Conservation (phyloP, 2,888 invertebrate genomes). For the Caenorhabditis uteleia region DNA sequence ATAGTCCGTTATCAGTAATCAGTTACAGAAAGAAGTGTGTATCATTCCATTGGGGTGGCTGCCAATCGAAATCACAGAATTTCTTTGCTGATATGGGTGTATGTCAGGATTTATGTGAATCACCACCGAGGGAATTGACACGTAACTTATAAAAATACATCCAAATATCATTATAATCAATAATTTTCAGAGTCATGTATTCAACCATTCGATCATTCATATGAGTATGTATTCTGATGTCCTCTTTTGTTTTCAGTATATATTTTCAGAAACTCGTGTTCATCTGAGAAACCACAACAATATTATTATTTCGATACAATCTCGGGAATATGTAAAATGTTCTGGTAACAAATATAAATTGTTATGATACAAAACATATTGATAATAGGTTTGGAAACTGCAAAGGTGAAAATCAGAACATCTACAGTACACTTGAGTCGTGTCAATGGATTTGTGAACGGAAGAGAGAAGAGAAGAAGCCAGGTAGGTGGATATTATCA, state of each 20-base stretch:
- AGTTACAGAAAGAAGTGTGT: conserved; percentile 49
- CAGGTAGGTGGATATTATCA: too few species aligned
- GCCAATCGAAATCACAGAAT: conserved; percentile 54
- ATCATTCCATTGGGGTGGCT: conserved; percentile 64
- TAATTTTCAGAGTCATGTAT: conserved; percentile 54
- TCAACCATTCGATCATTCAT: conserved; percentile 54
- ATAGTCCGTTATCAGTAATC: not conserved
- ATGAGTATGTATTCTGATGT: conserved; percentile 2
- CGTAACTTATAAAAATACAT: too few species aligned
- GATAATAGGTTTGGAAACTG: conserved; percentile 60
- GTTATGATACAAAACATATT: conserved; percentile 8
- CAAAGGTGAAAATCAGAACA: conserved; percentile 59
- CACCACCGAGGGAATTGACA: conserved; percentile 47
- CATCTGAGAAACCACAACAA: conserved; percentile 37
- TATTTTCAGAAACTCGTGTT: conserved; percentile 18
- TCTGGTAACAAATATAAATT: conserved; percentile 51
- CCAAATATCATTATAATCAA: too few species aligned
- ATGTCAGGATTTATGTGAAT: conserved; percentile 57
- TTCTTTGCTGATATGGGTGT: conserved; percentile 51
- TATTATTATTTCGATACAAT: conserved; percentile 63
- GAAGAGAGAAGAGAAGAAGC: conserved; percentile 49
- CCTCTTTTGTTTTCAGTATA: not conserved
- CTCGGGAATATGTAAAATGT: conserved; percentile 58
- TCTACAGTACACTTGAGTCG: conserved; percentile 58
- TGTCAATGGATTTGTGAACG: conserved; percentile 68